phyloP scores from a whole-genome alignment of 2,888 invertebrate species.

The Neoaliturus tenellus region DNA sequence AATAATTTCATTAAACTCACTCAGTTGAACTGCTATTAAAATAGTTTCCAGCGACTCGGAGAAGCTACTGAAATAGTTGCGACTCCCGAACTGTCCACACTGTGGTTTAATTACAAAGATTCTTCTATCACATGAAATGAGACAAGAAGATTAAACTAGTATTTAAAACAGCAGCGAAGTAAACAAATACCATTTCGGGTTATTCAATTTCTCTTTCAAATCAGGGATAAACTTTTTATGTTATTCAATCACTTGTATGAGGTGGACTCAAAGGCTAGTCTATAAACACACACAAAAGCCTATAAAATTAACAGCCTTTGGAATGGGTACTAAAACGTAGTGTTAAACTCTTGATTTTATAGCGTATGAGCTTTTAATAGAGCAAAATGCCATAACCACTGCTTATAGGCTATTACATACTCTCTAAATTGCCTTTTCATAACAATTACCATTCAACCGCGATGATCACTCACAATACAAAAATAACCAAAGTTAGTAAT shows the following conservation, averaged over 20 bases:
- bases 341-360: constrained; percentile 32
- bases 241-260: not conserved
- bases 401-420: not conserved
- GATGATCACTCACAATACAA: not conserved
- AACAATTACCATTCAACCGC: not conserved
- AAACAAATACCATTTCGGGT: no score
- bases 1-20: not conserved
- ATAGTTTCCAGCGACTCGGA: not conserved
- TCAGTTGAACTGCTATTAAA: not conserved
- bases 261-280: not conserved
- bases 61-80: not conserved
- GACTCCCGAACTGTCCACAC: not conserved
- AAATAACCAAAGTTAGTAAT: no score
- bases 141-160: no score
- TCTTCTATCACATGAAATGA: not conserved
- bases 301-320: constrained; percentile 10
- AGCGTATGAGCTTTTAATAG: constrained; percentile 25
- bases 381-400: not conserved
- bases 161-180: no score
- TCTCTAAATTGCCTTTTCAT: not conserved
- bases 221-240: no score
- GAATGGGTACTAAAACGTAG: constrained; percentile 27
- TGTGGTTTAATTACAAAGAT: not conserved
- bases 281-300: constrained; percentile 21
- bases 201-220: no score